Evolutionary conservation across 2,888 invertebrate species (phyloP), one percentile per base, ranked within the genome.

Genomic region (Rotaria sp.): DNA sequence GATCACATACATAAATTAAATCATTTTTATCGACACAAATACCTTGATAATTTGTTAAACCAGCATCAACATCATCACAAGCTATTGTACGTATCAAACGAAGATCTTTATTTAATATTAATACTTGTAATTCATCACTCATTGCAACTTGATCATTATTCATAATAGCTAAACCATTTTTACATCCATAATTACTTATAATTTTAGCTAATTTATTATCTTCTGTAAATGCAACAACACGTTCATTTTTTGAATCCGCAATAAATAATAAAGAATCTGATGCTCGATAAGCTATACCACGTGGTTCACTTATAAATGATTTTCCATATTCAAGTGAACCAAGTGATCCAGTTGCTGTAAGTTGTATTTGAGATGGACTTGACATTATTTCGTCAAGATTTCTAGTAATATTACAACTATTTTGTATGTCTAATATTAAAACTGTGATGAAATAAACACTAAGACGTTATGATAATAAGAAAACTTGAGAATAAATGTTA

Each of bases 201-300:
- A 84, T 84, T 52, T 84, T 50, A 24, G 84, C 84, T 8, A 84
- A 21, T 55, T 52, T 84, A 55, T 84, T 84, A 52, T 84, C 84
- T 84, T 84, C 84, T 13, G 84, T 84, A 84, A 84, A 55, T 8
- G 50, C 84, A 38, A 84, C 52, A 52, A 84, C 55, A 55, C 84
- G 84, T 52, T 84, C 84, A 52, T 55, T 55, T 84, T 84, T 84
- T 10, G 55, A 52, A 55, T 84, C 84, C n/a, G 52, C 50, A 3
- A 84, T 38, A 35, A 84, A 84, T 84, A 84, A 24, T 38, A 84
- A 52, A 26, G 35, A 10, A 84, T 84, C 84, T 4, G n/a, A 50
- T 80, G 45, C 13, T 24, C 84, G 84, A 52, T 52, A 50, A 52
- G 50, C 84, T 26, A 84, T 84, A 24, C 55, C 52, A 50, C 84